Conservation (phyloP, 2,888 invertebrate genomes). For the Eupithecia vulgata region DNA sequence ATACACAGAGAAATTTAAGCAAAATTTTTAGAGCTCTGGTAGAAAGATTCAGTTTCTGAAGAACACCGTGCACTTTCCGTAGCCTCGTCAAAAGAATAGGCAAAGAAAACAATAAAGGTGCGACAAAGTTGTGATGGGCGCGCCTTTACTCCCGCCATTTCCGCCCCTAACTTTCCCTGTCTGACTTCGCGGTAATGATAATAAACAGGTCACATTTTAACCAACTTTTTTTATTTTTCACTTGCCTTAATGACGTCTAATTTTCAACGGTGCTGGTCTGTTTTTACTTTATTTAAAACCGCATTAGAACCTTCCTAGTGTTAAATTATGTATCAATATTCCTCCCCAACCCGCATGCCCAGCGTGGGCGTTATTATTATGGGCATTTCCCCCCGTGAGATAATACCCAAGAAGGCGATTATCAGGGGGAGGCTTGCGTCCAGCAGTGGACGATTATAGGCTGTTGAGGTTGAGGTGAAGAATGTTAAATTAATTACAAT, state of each 20-base stretch:
- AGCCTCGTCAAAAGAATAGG: slow-evolving; percentile 63
- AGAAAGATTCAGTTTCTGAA: slow-evolving; percentile 53
- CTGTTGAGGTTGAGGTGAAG: too few relatives aligned
- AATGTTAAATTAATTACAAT: too few relatives aligned
- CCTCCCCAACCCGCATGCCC: too few relatives aligned
- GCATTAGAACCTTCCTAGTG: background rate
- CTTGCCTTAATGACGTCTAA: slow-evolving; percentile 65
- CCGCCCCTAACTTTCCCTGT: slow-evolving; percentile 73
- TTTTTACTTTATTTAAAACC: background rate
- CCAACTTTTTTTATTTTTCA: slow-evolving; percentile 65
- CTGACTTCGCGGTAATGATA: slow-evolving; percentile 75
- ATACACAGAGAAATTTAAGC: background rate
- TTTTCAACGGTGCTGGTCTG: slow-evolving; percentile 16
- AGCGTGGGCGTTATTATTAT: too few relatives aligned
- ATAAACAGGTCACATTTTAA: slow-evolving; percentile 75
- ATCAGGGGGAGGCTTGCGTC: too few relatives aligned
- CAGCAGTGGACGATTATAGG: too few relatives aligned
- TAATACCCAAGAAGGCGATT: too few relatives aligned
- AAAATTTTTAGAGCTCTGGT: background rate
- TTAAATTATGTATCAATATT: too few relatives aligned
- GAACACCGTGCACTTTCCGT: slow-evolving; percentile 65
- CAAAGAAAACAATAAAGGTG: slow-evolving; percentile 55
- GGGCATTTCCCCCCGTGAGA: too few relatives aligned
- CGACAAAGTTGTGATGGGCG: slow-evolving; percentile 54
- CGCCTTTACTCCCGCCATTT: slow-evolving; percentile 66